Evolutionary conservation across 2,888 invertebrate genomes (phyloP).

Genomic region (Diplolepis rosae): DNA sequence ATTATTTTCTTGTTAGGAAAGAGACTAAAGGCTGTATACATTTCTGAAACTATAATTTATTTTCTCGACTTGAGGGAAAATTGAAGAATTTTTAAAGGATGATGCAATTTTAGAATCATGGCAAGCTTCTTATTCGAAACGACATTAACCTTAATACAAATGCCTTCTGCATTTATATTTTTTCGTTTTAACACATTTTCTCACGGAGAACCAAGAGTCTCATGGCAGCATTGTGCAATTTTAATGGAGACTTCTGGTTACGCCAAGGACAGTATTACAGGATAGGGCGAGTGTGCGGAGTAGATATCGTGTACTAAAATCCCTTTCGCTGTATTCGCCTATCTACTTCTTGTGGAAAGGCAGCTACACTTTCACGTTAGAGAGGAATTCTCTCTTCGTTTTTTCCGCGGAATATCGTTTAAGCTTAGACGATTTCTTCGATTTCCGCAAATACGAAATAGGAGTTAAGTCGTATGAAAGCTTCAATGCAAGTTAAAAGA

Average conservation of each 20-base stretch:
- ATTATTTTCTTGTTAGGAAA: no score
- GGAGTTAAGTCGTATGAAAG: neutral
- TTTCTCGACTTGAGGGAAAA: neutral
- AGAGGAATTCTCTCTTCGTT: slow-evolving; percentile 37
- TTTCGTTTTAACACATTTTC: slow-evolving; percentile 30
- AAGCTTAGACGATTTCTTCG: slow-evolving; percentile 5
- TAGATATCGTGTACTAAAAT: slow-evolving; percentile 73
- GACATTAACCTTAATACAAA: slow-evolving; percentile 46
- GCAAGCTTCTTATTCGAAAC: slow-evolving; percentile 52
- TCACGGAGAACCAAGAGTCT: slow-evolving; percentile 37
- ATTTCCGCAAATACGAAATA: neutral
- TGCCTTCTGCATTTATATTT: slow-evolving; percentile 42
- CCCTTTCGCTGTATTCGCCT: slow-evolving; percentile 41
- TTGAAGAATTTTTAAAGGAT: neutral
- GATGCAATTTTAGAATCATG: slow-evolving; percentile 32
- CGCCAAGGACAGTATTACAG: slow-evolving; percentile 56
- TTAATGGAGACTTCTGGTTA: slow-evolving; percentile 61
- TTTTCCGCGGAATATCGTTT: slow-evolving; percentile 15
- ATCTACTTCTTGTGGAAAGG: slow-evolving; percentile 24
- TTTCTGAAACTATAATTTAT: slow-evolving; percentile 22
- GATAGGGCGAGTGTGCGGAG: slow-evolving; percentile 64
- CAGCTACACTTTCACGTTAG: slow-evolving; percentile 44
- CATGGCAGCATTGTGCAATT: slow-evolving; percentile 60
- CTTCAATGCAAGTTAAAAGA: neutral
- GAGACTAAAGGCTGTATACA: no score